Conservation (phyloP, 2,888 invertebrate genomes). For the Heliconius charithonia region DNA sequence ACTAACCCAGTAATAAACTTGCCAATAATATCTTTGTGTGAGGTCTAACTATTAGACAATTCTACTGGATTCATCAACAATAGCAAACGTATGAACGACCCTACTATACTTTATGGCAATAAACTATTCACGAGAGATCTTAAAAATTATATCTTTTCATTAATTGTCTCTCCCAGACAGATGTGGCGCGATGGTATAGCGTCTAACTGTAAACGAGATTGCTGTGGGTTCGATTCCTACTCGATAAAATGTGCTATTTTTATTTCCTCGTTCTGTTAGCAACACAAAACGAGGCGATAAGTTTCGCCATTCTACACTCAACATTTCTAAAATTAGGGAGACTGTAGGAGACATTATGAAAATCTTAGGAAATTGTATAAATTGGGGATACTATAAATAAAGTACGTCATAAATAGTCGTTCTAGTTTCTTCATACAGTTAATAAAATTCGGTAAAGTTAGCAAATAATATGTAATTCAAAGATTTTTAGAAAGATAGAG, state of each 20-base stretch:
- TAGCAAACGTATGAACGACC: neutral
- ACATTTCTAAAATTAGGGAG: neutral
- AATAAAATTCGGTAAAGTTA: no score
- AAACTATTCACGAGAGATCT: neutral
- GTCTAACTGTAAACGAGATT: neutral
- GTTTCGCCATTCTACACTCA: neutral
- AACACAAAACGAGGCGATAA: no score
- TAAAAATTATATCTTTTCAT: neutral
- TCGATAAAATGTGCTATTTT: neutral
- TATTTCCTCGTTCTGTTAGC: neutral
- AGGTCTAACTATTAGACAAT: constrained; percentile 36
- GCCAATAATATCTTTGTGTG: neutral
- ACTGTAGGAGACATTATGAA: no score
- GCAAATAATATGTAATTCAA: no score
- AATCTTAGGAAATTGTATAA: no score
- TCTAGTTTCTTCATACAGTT: no score
- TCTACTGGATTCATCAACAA: constrained; percentile 14
- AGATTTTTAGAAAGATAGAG: no score
- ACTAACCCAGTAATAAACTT: neutral
- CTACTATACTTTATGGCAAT: neutral
- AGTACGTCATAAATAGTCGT: no score
- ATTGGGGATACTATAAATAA: no score
- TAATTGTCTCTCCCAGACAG: neutral
- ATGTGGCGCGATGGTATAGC: neutral
- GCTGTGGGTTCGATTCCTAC: neutral